Evolutionary conservation across 2,888 invertebrate genomes (phyloP), one percentile per base, ranked within the genome.

Genomic region (Fragum sueziense): DNA sequence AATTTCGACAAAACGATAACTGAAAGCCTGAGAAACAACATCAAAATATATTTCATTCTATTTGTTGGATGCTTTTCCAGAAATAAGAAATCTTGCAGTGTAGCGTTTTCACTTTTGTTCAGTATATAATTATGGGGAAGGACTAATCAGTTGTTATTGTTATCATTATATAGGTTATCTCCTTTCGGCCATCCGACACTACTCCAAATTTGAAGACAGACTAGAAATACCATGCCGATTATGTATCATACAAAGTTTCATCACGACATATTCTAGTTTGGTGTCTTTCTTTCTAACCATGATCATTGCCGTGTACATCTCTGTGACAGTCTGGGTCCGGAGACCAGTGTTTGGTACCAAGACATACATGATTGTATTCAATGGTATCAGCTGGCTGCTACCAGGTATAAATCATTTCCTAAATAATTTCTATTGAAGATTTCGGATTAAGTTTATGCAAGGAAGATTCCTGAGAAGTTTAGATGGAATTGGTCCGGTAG

Each of bases 281-380:
- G 76, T 76, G 17, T 85, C 85, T 1, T 85, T 84, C 69, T 80
- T 76, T 69, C 62, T 82, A 57, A 85, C 85, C 1, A 70, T 79
- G 0, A 34, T 78, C 14, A 82, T 85, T 33, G 85, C 84, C 6
- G 27, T 80, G 3, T 76, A 84, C 29, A 62, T 85, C 1, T 79
- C 69, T 51, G 47, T 68, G 11, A 67, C 76, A 31, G 57, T 85
- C 9, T 62, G 76, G 2, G 33, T 29, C 33, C n/a, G 29, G n/a
- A 37, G 25, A 22, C 37, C 25, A 17, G 17, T 52, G n/a, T 54
- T 57, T 20, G 70, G 70, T 20, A 54, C 70, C 54, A 22, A 22
- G 17, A 14, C 17, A 1, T 52, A 22, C 25, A 31, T 68, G 17
- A 7, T 29, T 22, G 27, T 54, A 0, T 75, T 71, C 17, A 59